phyloP scores from a whole-genome alignment of 2,888 invertebrate species.

The Plagodis dolabraria region DNA sequence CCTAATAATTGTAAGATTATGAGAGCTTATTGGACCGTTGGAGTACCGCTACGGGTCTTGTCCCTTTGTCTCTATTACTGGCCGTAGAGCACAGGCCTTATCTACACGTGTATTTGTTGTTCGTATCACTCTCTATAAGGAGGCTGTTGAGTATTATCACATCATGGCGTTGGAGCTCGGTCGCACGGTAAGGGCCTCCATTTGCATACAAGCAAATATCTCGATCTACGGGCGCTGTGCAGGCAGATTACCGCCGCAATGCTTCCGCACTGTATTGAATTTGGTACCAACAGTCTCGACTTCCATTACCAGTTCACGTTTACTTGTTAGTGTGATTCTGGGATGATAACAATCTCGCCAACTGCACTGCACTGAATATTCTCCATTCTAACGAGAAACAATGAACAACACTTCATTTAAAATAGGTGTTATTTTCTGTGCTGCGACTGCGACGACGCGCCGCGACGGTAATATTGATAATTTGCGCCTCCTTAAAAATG shows the following conservation, averaged over 20 bases:
- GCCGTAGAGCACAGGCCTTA: constrained; percentile 65
- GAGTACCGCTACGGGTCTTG: constrained; percentile 57
- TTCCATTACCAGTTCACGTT: constrained; percentile 72
- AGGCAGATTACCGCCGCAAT: constrained; percentile 70
- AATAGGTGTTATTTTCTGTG: background rate
- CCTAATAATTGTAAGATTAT: constrained; percentile 46
- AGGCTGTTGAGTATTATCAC: constrained; percentile 77
- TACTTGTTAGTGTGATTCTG: constrained; percentile 79
- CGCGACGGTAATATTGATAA: constrained; percentile 1
- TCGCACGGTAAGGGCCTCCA: constrained; percentile 77
- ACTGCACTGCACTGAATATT: constrained; percentile 37
- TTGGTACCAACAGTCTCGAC: constrained; percentile 66
- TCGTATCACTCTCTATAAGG: constrained; percentile 76
- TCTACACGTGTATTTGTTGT: constrained; percentile 78
- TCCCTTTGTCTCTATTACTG: constrained; percentile 79
- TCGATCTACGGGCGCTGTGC: constrained; percentile 70
- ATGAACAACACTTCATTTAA: constrained; percentile 27
- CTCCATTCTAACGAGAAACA: constrained; percentile 35
- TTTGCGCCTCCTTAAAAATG: constrained; percentile 30
- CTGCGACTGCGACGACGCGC: background rate
- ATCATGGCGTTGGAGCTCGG: constrained; percentile 70
- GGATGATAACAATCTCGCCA: constrained; percentile 72
- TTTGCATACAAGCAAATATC: constrained; percentile 83
- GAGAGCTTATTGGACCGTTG: constrained; percentile 42
- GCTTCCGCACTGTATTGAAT: constrained; percentile 81